Evolutionary conservation across 2,888 invertebrate species (phyloP).

Genomic region (Rhingia rostrata): DNA sequence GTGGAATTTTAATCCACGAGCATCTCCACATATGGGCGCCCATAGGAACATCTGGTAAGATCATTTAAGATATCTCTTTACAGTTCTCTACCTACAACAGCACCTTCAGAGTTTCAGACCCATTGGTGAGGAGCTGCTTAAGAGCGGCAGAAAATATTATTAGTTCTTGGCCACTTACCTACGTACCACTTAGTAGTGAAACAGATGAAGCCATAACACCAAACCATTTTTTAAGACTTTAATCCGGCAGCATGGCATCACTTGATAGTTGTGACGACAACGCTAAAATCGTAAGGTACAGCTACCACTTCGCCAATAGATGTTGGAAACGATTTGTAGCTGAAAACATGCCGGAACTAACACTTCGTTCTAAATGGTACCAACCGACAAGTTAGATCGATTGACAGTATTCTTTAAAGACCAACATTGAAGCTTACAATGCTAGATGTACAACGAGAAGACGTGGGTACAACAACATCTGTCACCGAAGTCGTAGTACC

Average conservation of each 20-base stretch:
- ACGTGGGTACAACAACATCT: constrained; percentile 1
- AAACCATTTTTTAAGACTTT: constrained; percentile 73
- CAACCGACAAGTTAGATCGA: background rate
- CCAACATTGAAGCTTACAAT: background rate
- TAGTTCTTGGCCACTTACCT: constrained; percentile 62
- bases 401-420: background rate
- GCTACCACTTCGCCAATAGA: constrained; percentile 7
- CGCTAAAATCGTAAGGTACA: background rate
- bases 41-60: too few relatives aligned
- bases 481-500: constrained; percentile 1
- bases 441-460: background rate
- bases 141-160: constrained; percentile 61
- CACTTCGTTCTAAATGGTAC: constrained; percentile 66
- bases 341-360: constrained; percentile 74
- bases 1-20: too few relatives aligned
- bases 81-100: background rate
- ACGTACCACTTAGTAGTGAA: constrained; percentile 30
- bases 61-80: too few relatives aligned
- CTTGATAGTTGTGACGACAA: too few relatives aligned
- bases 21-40: too few relatives aligned
- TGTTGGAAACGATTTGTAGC: constrained; percentile 74
- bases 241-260: too few relatives aligned
- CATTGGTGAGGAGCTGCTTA: constrained; percentile 17
- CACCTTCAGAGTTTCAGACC: constrained; percentile 19
- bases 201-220: constrained; percentile 70